phyloP scores from a whole-genome alignment of 2,888 invertebrate species.

The Lepidochitona cinerea region DNA sequence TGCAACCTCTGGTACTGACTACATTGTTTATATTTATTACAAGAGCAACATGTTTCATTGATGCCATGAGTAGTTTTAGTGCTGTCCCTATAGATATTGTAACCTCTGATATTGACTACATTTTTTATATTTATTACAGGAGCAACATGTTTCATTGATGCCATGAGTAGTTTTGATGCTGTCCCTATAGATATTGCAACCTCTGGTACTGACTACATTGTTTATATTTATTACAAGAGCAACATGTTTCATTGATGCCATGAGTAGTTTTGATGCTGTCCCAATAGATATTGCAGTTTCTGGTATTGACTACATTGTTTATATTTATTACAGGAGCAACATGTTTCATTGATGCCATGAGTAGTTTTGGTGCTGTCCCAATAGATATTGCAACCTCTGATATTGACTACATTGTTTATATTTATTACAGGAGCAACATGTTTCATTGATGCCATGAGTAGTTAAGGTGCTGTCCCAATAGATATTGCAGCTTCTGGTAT shows the following conservation, averaged over 20 bases:
- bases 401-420: slow-evolving; percentile 71
- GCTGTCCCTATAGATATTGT: too few relatives aligned
- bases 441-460: too few relatives aligned
- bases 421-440: too few relatives aligned
- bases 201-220: slow-evolving; percentile 68
- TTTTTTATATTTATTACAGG: too few relatives aligned
- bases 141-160: slow-evolving; percentile 71
- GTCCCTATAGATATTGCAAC: slow-evolving; percentile 66
- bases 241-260: slow-evolving; percentile 72
- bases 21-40: too few relatives aligned
- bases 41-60: too few relatives aligned
- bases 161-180: slow-evolving; percentile 74
- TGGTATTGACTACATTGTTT: slow-evolving; percentile 70
- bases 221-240: too few relatives aligned
- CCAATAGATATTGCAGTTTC: slow-evolving; percentile 63
- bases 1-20: slow-evolving; percentile 63
- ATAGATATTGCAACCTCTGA: slow-evolving; percentile 59
- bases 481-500: too few relatives aligned
- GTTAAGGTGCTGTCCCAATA: too few relatives aligned
- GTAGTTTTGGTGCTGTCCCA: slow-evolving; percentile 72
- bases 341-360: slow-evolving; percentile 73
- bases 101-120: too few relatives aligned
- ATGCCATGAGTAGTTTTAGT: too few relatives aligned
- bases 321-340: slow-evolving; percentile 59
- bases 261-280: slow-evolving; percentile 73